Conservation (phyloP, 1,140 invertebrate genomes). For the Vanessa tameamea region DNA sequence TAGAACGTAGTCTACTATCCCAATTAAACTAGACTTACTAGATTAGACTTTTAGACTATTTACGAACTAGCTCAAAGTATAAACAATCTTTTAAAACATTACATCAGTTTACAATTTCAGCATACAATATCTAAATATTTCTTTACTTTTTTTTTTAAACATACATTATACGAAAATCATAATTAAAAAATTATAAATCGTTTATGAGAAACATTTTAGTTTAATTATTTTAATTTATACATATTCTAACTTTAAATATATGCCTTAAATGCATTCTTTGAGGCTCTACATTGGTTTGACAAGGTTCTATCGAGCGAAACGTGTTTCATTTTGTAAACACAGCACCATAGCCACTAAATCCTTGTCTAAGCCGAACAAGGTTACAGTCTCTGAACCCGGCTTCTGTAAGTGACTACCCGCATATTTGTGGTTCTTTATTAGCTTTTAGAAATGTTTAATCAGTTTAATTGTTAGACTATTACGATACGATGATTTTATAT, state of each 20-base stretch:
- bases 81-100: no score
- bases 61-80: no score
- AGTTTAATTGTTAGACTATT: slow-evolving; percentile 3
- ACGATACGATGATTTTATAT: not conserved
- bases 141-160: no score
- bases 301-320: slow-evolving; percentile 5
- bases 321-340: slow-evolving; percentile 23
- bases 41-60: no score
- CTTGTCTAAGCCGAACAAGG: slow-evolving; percentile 20
- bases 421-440: slow-evolving; percentile 16
- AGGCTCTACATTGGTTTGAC: slow-evolving; percentile 4
- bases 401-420: slow-evolving; percentile 17
- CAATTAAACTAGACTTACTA: no score
- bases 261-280: not conserved
- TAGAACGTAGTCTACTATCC: no score
- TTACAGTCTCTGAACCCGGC: slow-evolving; percentile 14
- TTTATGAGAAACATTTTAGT: no score
- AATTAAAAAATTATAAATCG: no score
- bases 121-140: no score
- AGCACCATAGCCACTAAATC: slow-evolving; percentile 15
- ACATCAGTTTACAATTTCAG: no score
- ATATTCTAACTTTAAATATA: not conserved
- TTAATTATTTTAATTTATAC: not conserved
- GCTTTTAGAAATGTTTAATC: slow-evolving; percentile 12
- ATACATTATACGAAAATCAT: no score